Base-by-base conservation (phyloP, 2,888 invertebrate genomes). In the Atherix ibis region DNA sequence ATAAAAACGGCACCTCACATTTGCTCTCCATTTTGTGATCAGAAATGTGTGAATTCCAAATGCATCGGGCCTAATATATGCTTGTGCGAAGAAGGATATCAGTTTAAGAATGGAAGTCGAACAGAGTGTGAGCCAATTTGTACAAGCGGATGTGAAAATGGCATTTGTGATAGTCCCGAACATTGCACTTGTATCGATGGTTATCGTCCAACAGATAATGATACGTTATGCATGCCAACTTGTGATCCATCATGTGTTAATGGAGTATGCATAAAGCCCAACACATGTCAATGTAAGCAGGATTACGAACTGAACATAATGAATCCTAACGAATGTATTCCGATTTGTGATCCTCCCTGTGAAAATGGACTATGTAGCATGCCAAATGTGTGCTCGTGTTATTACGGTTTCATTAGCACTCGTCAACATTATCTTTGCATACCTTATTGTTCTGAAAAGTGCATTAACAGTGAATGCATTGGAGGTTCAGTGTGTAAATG, bases 361-460 rank as follows among this genome's bases (percentile, higher is more conserved):
- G 15, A 42, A 3, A 43, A 56, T 28, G 58, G 53, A n/a, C 29
- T 55, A 5, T 76, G 76, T 48, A 60, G 64, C 2, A 66, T n/a
- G 5, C 31, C 39, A 8, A 32, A 38, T 17, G 35, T 36, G n/a
- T 60, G 59, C 34, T 18, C 27, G 22, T 60, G 60, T 36, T 30
- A 45, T 13, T 15, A 9, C 3, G 57, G 54, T 3, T 55, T 32
- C 46, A 38, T 36, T 18, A 26, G 22, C 19, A 30, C 24, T 0
- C 19, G 14, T 3, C 64, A 61, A 2, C 54, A 63, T 36, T 22
- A 28, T 19, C 6, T 50, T 5, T 79, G 78, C 43, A 59, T 75
- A 1, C 64, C 76, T 2, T 73, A 73, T 0, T 79, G 78, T 37
- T 77, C 77, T 0, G 67, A 73, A 13, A 72, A 73, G 1, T 79